These are phyloP conservation scores for Sitobion miscanthi DNA, from an alignment of 1,140 invertebrate genomes.

Conservation along the genomic window DNA sequence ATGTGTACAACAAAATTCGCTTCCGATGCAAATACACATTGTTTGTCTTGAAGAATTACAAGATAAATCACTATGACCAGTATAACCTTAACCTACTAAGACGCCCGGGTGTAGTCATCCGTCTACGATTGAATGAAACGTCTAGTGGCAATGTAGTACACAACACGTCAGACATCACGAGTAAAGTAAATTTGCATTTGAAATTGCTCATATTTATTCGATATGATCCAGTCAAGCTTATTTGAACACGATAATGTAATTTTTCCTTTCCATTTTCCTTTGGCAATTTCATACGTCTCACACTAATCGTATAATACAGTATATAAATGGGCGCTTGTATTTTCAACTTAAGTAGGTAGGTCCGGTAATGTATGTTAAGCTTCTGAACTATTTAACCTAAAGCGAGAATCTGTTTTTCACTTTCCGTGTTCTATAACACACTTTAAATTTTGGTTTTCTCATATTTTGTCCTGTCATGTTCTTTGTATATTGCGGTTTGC, in stretches of 20 bases:
- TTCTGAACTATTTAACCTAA: too few relatives aligned
- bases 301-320: background rate
- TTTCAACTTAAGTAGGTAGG: background rate
- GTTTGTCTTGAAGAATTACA: background rate
- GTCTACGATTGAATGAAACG: background rate
- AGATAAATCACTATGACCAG: background rate
- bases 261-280: background rate
- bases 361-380: background rate
- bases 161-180: background rate
- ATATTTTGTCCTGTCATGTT: too few relatives aligned
- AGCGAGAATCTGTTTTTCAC: too few relatives aligned
- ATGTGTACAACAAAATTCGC: background rate
- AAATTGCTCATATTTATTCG: background rate
- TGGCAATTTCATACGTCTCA: background rate
- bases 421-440: too few relatives aligned
- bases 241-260: background rate
- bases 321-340: background rate
- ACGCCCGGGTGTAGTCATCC: background rate
- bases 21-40: background rate
- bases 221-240: background rate
- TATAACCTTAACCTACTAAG: background rate
- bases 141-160: background rate
- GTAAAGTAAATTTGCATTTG: background rate
- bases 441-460: too few relatives aligned
- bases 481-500: too few relatives aligned